These are phyloP conservation scores for Psittacula echo DNA, from an alignment of 2,797 vertebrate species.

Conservation along the genomic window DNA sequence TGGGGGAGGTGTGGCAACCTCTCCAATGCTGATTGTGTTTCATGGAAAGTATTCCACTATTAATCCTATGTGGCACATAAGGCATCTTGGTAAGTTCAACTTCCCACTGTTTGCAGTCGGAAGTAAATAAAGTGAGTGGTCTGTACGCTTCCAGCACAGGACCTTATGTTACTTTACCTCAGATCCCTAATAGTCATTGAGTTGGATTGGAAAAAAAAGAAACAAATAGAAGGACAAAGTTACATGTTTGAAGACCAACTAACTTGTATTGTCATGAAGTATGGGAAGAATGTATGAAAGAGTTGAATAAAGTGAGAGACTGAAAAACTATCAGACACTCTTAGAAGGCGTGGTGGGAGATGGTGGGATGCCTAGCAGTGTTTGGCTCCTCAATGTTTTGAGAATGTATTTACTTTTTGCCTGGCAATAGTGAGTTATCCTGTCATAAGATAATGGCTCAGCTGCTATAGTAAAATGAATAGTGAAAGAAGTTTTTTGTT, in stretches of 20 bases:
- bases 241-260: not conserved
- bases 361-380: not conserved
- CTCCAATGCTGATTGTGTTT: conserved; percentile 86
- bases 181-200: not conserved
- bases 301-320: not conserved
- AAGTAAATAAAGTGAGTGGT: not conserved
- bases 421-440: not conserved
- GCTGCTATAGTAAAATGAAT: not conserved
- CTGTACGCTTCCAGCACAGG: not conserved
- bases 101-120: not conserved
- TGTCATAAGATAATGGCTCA: not conserved
- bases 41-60: conserved; percentile 79
- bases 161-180: not conserved
- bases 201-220: not conserved
- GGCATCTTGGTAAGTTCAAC: conserved; percentile 80
- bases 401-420: not conserved
- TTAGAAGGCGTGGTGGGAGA: not conserved
- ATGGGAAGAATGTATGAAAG: not conserved
- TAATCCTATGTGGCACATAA: conserved; percentile 82
- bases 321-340: not conserved
- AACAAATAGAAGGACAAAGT: not conserved
- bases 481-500: not conserved
- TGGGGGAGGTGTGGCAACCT: conserved; percentile 82
- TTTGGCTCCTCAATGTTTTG: rapidly evolving
- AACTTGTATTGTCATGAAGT: not conserved